Base-by-base conservation (phyloP, 2,888 invertebrate genomes). In the Diarsia rubi region DNA sequence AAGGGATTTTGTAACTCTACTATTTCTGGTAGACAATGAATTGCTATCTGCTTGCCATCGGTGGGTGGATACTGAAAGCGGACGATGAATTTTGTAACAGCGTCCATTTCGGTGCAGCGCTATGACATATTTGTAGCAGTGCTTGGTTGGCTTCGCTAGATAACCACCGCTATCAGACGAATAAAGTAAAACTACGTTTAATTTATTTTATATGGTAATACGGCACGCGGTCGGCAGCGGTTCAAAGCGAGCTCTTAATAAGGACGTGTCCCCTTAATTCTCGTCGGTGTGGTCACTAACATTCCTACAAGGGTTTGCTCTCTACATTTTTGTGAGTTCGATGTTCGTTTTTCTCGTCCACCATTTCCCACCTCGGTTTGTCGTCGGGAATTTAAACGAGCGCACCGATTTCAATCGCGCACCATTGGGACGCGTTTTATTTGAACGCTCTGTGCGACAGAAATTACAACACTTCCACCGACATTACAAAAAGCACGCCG, bases 221-320 rank as follows among this genome's bases (percentile, higher is more conserved):
- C 84, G 88, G 80, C 82, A 83, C 85, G 90, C 92, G 89, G 92
- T 85, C 90, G 90, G 91, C 90, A 86, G 83, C 80, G 79, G 86
- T 89, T 91, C 93, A 95, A 95, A 92, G 93, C 89, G 88, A 89
- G 91, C 91, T 91, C 92, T 93, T 92, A 94, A 93, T 94, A 93
- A 93, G 93, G 92, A 91, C 92, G 91, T 93, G 95, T 94, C 92
- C 91, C 88, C 88, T 91, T 91, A 90, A 92, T 91, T 91, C 91
- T 84, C 89, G 89, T 86, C 91, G 91, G 90, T 88, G 92, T 91
- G 91, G 91, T 92, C 92, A 90, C 91, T 90, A 88, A 91, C 94
- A 95, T 95, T 94, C 95, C 93, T 90, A 96, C 96, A 95, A 93
- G 93, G 92, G 93, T 94, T 93, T 92, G 94, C 96, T 94, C 93